Evolutionary conservation across 2,888 invertebrate genomes (phyloP).

Genomic region (Orthosia cruda): DNA sequence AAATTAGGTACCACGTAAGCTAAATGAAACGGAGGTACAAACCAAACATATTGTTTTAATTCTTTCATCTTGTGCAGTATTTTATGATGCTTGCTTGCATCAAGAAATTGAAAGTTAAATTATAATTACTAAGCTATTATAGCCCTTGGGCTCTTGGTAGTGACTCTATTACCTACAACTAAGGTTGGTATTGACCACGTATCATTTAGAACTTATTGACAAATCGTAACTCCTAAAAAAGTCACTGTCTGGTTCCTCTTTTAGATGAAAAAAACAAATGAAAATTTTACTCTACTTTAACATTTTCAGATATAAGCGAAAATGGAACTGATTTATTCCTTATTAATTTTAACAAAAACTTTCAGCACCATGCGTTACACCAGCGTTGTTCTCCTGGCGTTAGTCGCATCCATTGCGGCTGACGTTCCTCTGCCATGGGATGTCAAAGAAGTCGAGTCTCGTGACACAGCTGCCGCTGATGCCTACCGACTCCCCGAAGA

Average conservation of each 20-base stretch:
- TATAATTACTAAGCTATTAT: neutral
- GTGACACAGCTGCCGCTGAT: slow-evolving; percentile 67
- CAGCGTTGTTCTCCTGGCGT: slow-evolving; percentile 74
- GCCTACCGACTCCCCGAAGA: slow-evolving; percentile 84
- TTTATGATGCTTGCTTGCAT: neutral
- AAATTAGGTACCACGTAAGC: slow-evolving; percentile 10
- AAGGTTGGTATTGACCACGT: neutral
- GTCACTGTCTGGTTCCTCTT: neutral
- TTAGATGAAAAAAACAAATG: neutral
- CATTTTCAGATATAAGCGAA: neutral
- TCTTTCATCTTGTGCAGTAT: neutral
- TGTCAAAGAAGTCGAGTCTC: slow-evolving; percentile 64
- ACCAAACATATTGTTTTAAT: neutral
- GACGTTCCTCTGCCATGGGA: slow-evolving; percentile 80
- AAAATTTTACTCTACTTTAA: neutral
- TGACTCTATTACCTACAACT: neutral
- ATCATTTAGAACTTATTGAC: neutral
- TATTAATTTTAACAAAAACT: neutral
- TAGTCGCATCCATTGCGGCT: slow-evolving; percentile 74
- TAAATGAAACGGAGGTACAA: neutral
- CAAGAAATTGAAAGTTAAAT: neutral
- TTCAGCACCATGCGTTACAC: slow-evolving; percentile 68
- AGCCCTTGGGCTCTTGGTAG: neutral
- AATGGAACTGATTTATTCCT: neutral
- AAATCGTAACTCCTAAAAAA: neutral